Evolutionary conservation across 2,797 vertebrate genomes (phyloP).

Genomic region (Tragopan temminckii): DNA sequence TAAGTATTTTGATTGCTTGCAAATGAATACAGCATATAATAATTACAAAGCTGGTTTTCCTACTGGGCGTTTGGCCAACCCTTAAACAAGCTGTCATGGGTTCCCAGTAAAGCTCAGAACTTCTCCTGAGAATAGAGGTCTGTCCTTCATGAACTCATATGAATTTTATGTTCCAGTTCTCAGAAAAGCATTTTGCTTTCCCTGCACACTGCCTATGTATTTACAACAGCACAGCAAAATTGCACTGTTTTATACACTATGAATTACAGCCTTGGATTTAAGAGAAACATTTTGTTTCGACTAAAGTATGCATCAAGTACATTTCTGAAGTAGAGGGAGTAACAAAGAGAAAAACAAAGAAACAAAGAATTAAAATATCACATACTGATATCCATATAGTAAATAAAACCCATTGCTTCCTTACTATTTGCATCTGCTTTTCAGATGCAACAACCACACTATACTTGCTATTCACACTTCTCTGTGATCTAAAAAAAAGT

Average conservation of each 20-base stretch:
- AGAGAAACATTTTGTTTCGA: slow-evolving; percentile 20
- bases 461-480: not conserved
- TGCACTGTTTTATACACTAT: slow-evolving; percentile 11
- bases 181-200: slow-evolving; percentile 10
- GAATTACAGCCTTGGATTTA: slow-evolving; percentile 12
- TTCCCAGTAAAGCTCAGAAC: slow-evolving; percentile 21
- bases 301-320: not conserved
- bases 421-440: not conserved
- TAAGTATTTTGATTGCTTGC: not conserved
- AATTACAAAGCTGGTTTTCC: slow-evolving; percentile 1
- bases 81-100: not conserved
- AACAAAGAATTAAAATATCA: not conserved
- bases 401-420: slow-evolving; percentile 54
- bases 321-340: slow-evolving; percentile 23
- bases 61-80: slow-evolving; percentile 4
- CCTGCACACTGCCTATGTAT: not conserved
- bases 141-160: slow-evolving; percentile 37
- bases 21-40: not conserved
- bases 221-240: slow-evolving; percentile 28
- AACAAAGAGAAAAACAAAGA: not conserved
- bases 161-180: slow-evolving; percentile 34
- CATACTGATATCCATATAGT: not conserved
- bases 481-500: not conserved
- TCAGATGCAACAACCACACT: slow-evolving; percentile 22
- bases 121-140: slow-evolving; percentile 40